Evolutionary conservation across 2,797 vertebrate genomes (phyloP).

Genomic region (Melanotaenia pygmaea): DNA sequence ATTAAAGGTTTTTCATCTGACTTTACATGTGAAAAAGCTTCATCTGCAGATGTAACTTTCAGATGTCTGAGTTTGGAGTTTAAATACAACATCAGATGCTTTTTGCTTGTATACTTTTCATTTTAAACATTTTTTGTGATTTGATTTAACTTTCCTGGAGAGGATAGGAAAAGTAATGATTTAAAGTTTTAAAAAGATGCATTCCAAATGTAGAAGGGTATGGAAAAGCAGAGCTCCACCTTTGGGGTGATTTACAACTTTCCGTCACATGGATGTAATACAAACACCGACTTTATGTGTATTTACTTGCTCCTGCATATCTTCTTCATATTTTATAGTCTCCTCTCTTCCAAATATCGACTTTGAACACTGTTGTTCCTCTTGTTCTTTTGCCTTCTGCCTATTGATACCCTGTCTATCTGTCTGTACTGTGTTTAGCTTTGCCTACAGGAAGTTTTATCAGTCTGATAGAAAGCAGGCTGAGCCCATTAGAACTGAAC

Average conservation of each 20-base stretch:
- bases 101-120: constrained; percentile 7
- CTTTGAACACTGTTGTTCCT: constrained; percentile 22
- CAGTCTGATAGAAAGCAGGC: constrained; percentile 74
- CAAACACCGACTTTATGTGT: constrained; percentile 36
- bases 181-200: not conserved
- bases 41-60: constrained; percentile 1
- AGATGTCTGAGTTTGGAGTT: not conserved
- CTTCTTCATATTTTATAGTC: constrained; percentile 28
- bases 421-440: constrained; percentile 72
- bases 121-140: constrained; percentile 11
- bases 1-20: constrained; percentile 16
- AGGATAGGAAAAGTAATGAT: constrained; percentile 1
- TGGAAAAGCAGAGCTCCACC: constrained; percentile 12
- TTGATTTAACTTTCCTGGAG: constrained; percentile 9
- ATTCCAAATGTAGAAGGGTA: constrained; percentile 24
- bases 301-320: constrained; percentile 24
- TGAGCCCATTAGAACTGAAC: constrained; percentile 77
- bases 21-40: constrained; percentile 11
- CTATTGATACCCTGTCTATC: constrained; percentile 56
- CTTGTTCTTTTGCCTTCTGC: constrained; percentile 35
- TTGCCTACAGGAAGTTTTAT: constrained; percentile 79
- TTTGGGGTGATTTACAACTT: constrained; percentile 50
- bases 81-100: not conserved
- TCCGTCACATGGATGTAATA: constrained; percentile 35
- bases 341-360: constrained; percentile 4